Base-by-base conservation (phyloP, 2,797 vertebrate species). In the Paramormyrops hopkinsi region DNA sequence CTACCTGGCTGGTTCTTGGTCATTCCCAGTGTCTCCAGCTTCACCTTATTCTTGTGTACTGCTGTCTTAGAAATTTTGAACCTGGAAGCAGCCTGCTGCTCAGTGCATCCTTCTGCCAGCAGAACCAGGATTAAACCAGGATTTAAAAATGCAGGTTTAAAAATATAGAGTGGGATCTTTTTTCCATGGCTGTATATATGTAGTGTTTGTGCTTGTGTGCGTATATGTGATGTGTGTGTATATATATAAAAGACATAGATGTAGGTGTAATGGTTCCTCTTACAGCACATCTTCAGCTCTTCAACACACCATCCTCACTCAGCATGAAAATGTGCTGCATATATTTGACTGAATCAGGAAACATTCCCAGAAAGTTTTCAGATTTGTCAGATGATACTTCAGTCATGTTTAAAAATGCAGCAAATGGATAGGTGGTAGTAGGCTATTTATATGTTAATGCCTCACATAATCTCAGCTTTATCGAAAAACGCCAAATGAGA, bases 371-470 rank as follows among this genome's bases (percentile, higher is more conserved):
- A 89, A 89, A 84, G 54, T 84, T 76, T 85, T 89, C 82, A 69
- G 56, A 89, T 86, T 59, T 89, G 89, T 89, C 89, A 87, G 44
- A 89, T 41, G 25, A 89, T 53, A n/a, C 65, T 33, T 87, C 48
- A 56, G 29, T 76, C 85, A 79, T 89, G 85, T 87, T 89, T 59
- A 54, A 69, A 89, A n/a, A 89, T 76, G 87, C 85, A 89, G 59
- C 84, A 89, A 73, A 89, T 51, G 48, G 82, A 33, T 46, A 17
- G 41, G 69, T 17, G 33, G 12, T 56, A 54, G 14, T 41, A 76
- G 65, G 62, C 62, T 54, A 89, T 87, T 89, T 89, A 87, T 73
- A 89, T 87, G 85, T 54, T 89, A 87, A 89, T 89, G 65, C 50
- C 44, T 48, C 51, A 48, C 89, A 86, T 51, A 69, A 53, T 89